A percentile compares a stretch with the other conserved stretches of the same genome.
These are phyloP conservation scores for Acipenser oxyrinchus DNA, from an alignment of 2,797 vertebrate genomes.

Conservation along the genomic window DNA sequence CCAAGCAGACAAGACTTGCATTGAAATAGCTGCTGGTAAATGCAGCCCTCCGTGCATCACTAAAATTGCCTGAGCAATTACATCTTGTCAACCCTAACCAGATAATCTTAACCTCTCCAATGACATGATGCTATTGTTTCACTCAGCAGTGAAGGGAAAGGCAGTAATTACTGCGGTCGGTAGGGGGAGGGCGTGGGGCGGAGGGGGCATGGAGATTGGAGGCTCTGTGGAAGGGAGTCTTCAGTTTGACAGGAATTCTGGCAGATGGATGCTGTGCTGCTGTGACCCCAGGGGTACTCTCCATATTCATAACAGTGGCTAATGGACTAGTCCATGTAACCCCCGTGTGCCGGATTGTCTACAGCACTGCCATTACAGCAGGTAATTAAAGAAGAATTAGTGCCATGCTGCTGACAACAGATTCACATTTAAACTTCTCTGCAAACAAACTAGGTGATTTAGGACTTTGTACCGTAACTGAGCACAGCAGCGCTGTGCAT, in stretches of 20 bases:
- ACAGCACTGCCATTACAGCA: background rate
- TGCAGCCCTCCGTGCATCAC: background rate
- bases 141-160: constrained; percentile 31
- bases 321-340: background rate
- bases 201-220: constrained; percentile 4
- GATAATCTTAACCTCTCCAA: constrained; percentile 51
- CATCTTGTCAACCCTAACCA: constrained; percentile 53
- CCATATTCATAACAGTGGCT: background rate
- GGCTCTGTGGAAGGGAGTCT: too few relatives aligned
- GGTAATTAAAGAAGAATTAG: background rate
- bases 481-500: too few relatives aligned
- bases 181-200: constrained; percentile 18
- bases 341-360: background rate
- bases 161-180: constrained; percentile 38
- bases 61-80: constrained; percentile 48
- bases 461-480: too few relatives aligned
- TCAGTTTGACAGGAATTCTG: constrained; percentile 18
- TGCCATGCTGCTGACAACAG: background rate
- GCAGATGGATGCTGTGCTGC: constrained; percentile 23
- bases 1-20: constrained; percentile 12
- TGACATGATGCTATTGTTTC: constrained; percentile 44
- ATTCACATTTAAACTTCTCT: background rate
- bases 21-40: constrained; percentile 1
- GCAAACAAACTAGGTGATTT: too few relatives aligned
- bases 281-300: constrained; percentile 18